These are phyloP conservation scores for Cercopithecus hamlyni DNA, from an alignment of 2,797 vertebrate genomes.

Conservation along the genomic window DNA sequence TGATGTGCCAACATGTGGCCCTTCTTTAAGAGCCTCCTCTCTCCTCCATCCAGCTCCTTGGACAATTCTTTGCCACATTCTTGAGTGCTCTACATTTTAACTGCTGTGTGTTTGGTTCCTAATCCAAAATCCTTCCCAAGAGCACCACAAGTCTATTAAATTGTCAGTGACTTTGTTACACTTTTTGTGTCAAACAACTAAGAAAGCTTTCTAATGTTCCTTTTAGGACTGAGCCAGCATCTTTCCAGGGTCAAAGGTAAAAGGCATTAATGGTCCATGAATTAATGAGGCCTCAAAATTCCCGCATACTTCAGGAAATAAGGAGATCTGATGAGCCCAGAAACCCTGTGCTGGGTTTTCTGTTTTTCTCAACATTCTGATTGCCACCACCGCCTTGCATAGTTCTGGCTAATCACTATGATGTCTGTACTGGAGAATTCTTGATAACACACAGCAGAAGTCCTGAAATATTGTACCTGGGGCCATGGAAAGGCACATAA, in stretches of 20 bases:
- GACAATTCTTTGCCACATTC: background rate
- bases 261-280: background rate
- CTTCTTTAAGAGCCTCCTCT: background rate
- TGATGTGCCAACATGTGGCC: background rate
- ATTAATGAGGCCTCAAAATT: background rate
- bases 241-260: constrained; percentile 19
- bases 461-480: background rate
- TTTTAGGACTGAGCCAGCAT: background rate
- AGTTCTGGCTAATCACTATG: background rate
- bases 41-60: background rate
- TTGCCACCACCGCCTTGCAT: background rate
- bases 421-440: background rate
- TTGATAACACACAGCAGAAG: background rate
- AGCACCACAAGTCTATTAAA: constrained; percentile 17
- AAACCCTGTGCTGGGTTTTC: background rate
- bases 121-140: constrained; percentile 13
- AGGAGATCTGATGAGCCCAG: background rate
- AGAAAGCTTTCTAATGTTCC: background rate
- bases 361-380: background rate
- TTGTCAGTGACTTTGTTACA: constrained; percentile 14
- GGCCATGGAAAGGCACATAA: background rate
- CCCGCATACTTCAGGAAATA: background rate
- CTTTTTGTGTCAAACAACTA: constrained; percentile 22
- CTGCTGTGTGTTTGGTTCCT: constrained; percentile 29
- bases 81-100: constrained; percentile 18